Evolutionary conservation across 2,113 vertebrate species (phyloP).

Genomic region (Bubo bubo): DNA sequence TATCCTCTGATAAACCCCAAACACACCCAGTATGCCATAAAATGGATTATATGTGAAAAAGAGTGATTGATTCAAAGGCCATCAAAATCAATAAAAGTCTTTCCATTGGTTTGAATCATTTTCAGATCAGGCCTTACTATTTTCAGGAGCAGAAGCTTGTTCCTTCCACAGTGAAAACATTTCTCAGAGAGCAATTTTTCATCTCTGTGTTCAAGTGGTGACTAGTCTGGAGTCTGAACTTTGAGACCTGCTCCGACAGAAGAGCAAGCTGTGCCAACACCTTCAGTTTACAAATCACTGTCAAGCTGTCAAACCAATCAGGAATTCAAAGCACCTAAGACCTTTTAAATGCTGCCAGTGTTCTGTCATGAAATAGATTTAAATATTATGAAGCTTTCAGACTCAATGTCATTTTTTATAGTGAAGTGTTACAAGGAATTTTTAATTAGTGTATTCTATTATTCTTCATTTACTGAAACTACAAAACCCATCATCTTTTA

Average conservation of each 20-base stretch:
- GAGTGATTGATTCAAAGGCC: neutral
- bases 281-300: constrained; percentile 17
- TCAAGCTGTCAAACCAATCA: constrained; percentile 49
- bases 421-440: constrained; percentile 18
- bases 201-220: constrained; percentile 3
- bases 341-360: constrained; percentile 32
- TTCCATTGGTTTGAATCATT: neutral
- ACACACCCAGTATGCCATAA: neutral
- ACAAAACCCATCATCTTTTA: neutral
- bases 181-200: constrained; percentile 24
- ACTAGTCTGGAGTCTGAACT: constrained; percentile 37
- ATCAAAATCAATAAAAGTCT: neutral
- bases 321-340: neutral
- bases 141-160: neutral
- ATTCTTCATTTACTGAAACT: neutral
- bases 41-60: neutral
- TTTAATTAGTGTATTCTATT: neutral
- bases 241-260: constrained; percentile 37
- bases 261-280: constrained; percentile 8
- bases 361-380: constrained; percentile 42
- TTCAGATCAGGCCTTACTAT: neutral
- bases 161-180: neutral
- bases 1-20: neutral
- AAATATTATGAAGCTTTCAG: constrained; percentile 26
- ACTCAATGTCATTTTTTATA: constrained; percentile 35